Percentiles rank a stretch among this genome's conserved stretches.
These are phyloP conservation scores for Linhomoeus sp. DNA, from an alignment of 2,888 invertebrate species.

Conservation along the genomic window DNA sequence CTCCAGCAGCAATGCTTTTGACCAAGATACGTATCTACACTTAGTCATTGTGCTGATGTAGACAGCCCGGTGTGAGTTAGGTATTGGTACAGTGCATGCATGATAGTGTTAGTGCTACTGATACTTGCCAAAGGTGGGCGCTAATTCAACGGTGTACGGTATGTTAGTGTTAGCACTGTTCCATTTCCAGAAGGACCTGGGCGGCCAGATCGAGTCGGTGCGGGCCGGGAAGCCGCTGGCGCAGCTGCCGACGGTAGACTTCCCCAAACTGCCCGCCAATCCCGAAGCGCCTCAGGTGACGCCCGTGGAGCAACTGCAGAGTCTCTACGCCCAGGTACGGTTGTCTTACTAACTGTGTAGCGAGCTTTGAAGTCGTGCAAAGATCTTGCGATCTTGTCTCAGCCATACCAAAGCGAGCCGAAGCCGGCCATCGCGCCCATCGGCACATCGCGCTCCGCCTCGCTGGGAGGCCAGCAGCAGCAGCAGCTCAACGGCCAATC, in stretches of 20 bases:
- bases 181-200: conserved; percentile 9
- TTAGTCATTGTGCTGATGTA: too few relatives aligned
- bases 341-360: too few relatives aligned
- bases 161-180: background rate
- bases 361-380: too few relatives aligned
- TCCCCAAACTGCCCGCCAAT: conserved; percentile 14
- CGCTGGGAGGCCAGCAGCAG: background rate
- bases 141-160: background rate
- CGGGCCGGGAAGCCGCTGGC: conserved; percentile 15
- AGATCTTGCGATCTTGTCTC: background rate
- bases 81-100: too few relatives aligned
- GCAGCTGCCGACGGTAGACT: conserved; percentile 11
- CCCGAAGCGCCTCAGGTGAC: conserved; percentile 7
- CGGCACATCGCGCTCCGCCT: conserved; percentile 1
- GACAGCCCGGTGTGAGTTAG: too few relatives aligned
- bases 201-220: conserved; percentile 13
- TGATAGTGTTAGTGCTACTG: too few relatives aligned
- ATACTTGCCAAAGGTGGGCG: background rate
- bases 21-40: too few relatives aligned
- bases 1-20: too few relatives aligned
- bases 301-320: background rate
- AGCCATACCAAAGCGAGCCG: background rate
- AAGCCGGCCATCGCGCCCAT: conserved; percentile 4
- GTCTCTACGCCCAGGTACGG: too few relatives aligned
- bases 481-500: background rate